Evolutionary conservation across 2,113 vertebrate genomes (phyloP).

Genomic region (Lagopus leucura): DNA sequence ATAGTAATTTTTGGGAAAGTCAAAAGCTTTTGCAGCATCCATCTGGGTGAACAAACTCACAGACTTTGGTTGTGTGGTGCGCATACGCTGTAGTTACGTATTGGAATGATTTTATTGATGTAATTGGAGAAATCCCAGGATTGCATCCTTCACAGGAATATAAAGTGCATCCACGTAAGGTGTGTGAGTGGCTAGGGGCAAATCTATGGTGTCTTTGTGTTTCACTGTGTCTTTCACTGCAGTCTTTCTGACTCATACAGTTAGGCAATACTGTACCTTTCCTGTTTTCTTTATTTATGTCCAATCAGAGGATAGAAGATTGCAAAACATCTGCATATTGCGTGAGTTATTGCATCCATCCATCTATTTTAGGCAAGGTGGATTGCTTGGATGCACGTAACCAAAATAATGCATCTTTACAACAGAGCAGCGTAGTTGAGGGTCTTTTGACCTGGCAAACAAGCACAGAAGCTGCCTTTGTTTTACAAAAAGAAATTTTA

Average conservation of each 20-base stretch:
- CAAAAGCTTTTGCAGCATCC: background rate
- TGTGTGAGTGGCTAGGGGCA: background rate
- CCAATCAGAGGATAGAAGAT: background rate
- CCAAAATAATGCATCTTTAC: background rate
- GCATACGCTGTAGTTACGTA: background rate
- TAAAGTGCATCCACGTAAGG: background rate
- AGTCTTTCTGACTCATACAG: background rate
- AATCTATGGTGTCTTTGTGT: background rate
- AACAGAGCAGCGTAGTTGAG: background rate
- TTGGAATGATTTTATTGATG: background rate
- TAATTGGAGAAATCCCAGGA: background rate
- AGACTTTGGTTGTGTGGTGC: background rate
- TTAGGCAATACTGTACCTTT: background rate
- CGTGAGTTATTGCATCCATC: background rate
- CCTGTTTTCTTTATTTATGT: conserved; percentile 29
- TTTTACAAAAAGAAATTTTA: background rate
- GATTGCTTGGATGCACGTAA: background rate
- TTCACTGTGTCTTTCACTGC: background rate
- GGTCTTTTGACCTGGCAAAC: background rate
- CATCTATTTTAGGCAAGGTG: background rate
- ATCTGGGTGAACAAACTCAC: background rate
- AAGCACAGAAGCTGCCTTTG: background rate
- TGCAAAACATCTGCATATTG: conserved; percentile 17
- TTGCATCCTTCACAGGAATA: rapidly evolving
- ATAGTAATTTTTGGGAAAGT: background rate